A percentile compares a stretch with the other conserved stretches of the same genome.
These are phyloP conservation scores for Epinotia bilunana DNA, from an alignment of 2,888 invertebrate genomes.

Conservation along the genomic window DNA sequence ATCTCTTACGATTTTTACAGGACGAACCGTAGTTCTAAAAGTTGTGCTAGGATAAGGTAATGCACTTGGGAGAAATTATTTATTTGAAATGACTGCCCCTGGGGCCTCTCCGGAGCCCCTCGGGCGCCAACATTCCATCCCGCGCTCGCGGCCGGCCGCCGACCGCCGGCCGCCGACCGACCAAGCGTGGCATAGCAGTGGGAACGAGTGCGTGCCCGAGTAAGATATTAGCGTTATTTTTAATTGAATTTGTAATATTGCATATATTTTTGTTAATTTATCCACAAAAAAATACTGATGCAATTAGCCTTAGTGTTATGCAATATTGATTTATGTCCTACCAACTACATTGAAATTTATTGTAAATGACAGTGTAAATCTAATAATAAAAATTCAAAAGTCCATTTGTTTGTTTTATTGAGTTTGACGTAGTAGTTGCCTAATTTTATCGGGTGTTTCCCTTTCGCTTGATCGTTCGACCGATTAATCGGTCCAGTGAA, in stretches of 20 bases:
- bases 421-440: conserved; percentile 4
- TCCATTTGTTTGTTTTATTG: conserved; percentile 74
- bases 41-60: conserved; percentile 80
- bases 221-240: conserved; percentile 84
- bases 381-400: conserved; percentile 85
- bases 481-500: no score
- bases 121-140: conserved; percentile 69
- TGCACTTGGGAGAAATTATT: conserved; percentile 71
- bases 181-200: conserved; percentile 60
- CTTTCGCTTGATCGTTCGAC: no score
- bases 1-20: conserved; percentile 75
- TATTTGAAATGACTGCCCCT: conserved; percentile 59
- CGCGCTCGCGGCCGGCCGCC: conserved; percentile 54
- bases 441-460: not conserved
- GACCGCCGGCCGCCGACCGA: conserved; percentile 25
- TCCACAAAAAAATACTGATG: conserved; percentile 83
- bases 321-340: conserved; percentile 84
- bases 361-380: conserved; percentile 85
- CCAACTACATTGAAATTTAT: conserved; percentile 84
- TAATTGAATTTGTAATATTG: conserved; percentile 84
- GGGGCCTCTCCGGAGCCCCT: conserved; percentile 37
- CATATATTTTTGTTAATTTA: conserved; percentile 83
- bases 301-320: conserved; percentile 85
- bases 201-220: conserved; percentile 78
- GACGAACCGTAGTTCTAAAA: conserved; percentile 75